A percentile compares a stretch with the other conserved stretches of the same genome.
Evolutionary conservation across 2,113 vertebrate species (phyloP).

Genomic region (Thryonomys swinderianus): DNA sequence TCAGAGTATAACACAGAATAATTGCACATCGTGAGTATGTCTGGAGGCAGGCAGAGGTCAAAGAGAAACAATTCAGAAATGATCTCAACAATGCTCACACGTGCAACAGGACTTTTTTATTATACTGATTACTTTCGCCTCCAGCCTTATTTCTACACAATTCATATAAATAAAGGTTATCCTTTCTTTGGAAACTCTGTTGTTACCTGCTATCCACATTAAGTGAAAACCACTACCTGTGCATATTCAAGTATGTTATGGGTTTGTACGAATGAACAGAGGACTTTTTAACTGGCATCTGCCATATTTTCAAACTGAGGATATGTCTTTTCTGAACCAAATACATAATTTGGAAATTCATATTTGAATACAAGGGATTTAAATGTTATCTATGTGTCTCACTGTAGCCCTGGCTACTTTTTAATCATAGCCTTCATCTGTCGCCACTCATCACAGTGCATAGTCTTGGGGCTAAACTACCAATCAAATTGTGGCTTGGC

Average conservation of each 20-base stretch:
- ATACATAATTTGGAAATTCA: not conserved
- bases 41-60: not conserved
- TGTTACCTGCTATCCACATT: constrained; percentile 2
- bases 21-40: not conserved
- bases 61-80: not conserved
- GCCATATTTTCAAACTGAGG: not conserved
- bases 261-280: not conserved
- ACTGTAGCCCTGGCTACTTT: not conserved
- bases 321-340: not conserved
- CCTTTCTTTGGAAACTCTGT: not conserved
- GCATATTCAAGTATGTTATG: not conserved
- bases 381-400: not conserved
- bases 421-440: not conserved
- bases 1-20: not conserved
- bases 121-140: not conserved
- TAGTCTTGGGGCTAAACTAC: not conserved
- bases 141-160: not conserved
- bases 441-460: not conserved
- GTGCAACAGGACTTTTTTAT: not conserved
- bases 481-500: not conserved
- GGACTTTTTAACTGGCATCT: not conserved
- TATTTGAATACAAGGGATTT: not conserved
- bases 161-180: not conserved
- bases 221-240: not conserved
- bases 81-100: not conserved